Evolutionary conservation across 2,797 vertebrate species (phyloP).

Genomic region (Amazonetta brasiliensis): DNA sequence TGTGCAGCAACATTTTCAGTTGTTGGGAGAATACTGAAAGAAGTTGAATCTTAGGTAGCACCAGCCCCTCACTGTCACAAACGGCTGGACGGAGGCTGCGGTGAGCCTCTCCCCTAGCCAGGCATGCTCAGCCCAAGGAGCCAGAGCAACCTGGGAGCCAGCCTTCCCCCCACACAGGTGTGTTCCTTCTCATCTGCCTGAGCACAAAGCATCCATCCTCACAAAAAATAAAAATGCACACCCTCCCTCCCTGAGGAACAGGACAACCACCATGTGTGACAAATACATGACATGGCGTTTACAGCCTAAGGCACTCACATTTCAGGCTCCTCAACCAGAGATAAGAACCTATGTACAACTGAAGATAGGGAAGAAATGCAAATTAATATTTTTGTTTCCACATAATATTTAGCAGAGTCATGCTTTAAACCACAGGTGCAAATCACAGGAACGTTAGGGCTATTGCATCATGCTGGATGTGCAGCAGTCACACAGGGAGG

Average conservation of each 20-base stretch:
- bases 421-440: neutral
- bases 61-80: neutral
- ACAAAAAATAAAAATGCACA: neutral
- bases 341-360: neutral
- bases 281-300: neutral
- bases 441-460: neutral
- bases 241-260: neutral
- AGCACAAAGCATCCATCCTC: neutral
- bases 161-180: rapidly evolving
- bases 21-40: neutral
- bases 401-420: neutral
- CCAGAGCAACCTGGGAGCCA: neutral
- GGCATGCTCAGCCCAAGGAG: rapidly evolving
- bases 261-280: neutral
- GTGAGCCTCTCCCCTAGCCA: neutral
- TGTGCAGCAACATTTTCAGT: neutral
- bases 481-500: too few species aligned
- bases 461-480: neutral
- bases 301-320: neutral
- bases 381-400: neutral
- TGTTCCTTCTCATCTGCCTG: neutral
- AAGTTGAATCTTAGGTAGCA: neutral
- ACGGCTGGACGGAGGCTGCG: neutral
- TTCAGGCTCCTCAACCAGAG: neutral
- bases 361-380: neutral